Conservation (phyloP, 2,113 vertebrate species). For the Ochotona princeps region DNA sequence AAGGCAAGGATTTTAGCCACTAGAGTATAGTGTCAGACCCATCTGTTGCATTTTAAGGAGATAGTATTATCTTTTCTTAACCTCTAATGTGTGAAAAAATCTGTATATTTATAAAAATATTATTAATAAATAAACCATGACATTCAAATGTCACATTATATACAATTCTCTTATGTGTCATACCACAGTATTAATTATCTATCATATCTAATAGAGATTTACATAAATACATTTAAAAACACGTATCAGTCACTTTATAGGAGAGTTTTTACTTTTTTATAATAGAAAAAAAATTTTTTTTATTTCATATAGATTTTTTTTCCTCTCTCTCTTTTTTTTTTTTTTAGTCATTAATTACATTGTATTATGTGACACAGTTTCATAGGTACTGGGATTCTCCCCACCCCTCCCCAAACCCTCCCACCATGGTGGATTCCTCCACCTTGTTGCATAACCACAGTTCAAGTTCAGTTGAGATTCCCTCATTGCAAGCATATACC, state of each 20-base stretch:
- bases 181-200: neutral
- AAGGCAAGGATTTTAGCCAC: too few species aligned
- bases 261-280: neutral
- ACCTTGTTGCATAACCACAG: too few species aligned
- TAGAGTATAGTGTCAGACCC: too few species aligned
- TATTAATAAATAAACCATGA: neutral
- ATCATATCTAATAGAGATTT: neutral
- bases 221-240: neutral
- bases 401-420: too few species aligned
- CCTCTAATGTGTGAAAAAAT: neutral
- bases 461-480: too few species aligned
- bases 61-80: neutral
- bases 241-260: neutral
- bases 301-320: too few species aligned
- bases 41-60: neutral
- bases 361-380: too few species aligned
- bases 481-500: too few species aligned
- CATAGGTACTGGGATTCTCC: too few species aligned
- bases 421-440: too few species aligned
- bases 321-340: too few species aligned
- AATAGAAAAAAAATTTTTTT: constrained; percentile 21
- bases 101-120: neutral
- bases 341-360: too few species aligned
- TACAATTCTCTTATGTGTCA: neutral
- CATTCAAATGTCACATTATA: neutral